Evolutionary conservation across 64 coral and sea anemone genomes (phyloP), one percentile per base, ranked within the genome.

Genomic region (Dendronephthya gigantea): DNA sequence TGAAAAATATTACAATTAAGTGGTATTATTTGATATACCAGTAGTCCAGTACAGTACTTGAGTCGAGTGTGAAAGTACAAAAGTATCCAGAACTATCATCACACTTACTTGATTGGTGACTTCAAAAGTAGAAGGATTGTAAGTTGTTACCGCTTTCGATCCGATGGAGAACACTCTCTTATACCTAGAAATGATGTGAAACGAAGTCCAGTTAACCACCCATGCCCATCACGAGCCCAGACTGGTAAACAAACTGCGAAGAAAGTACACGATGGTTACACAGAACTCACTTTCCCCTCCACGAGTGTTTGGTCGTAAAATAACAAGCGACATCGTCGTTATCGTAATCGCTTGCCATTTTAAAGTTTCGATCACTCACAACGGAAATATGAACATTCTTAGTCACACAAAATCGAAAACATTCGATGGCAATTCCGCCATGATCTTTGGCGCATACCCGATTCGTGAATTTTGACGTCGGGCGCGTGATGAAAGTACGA

Each of bases 221-320:
- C 55, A n/a, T 62, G 17, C 19, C 25, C 16, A 62, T 23, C 8
- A 58, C 39, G 33, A 34, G 83, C 50, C 69, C 35, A 51, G 31
- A 62, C 55, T 27, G 25, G 25, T 7, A n/a, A 15, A 16, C n/a
- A 62, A 5, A 62, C 19, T 23, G 55, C 19, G 19, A 7, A 23
- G 41, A 15, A 62, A 62, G 25, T 2, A 19, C 55, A 62, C 19
- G 12, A 19, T 62, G 55, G 55, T 62, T 5, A 62, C 55, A 62
- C 25, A 7, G 7, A 62, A 93, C 94, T 91, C 82, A 97, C 94
- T 97, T 97, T 84, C 94, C 94, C 8, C 94, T 88, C 94, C 94
- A 97, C 17, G 94, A 97, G 89, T 97, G 94, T 81, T 97, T 97
- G 23, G 94, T 97, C 27, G 94, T 97, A 41, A 97, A 97, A 62